Base-by-base conservation (phyloP, 2,888 invertebrate genomes). In the Griposia aprilina region DNA sequence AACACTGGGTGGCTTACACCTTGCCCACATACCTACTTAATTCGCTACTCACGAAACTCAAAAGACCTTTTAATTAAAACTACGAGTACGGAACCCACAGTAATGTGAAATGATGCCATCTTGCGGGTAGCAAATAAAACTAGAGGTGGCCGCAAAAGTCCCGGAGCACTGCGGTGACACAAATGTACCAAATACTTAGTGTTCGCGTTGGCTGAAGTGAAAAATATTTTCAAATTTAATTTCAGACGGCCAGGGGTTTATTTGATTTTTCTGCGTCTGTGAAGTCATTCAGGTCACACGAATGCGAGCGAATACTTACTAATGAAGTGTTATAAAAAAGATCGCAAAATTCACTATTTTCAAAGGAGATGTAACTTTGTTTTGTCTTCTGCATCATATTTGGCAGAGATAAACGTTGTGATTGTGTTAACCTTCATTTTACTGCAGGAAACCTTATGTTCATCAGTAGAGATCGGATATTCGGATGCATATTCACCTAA, bases 151-250 rank as follows among this genome's bases (percentile, higher is more conserved):
- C 82, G 67, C 83, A 76, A 82, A 81, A 81, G 60, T 75, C 76
- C 62, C 57, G 76, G 57, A 83, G 76, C 71, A 76, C 23, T 55
- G 77, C 66, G 63, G 70, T 73, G 84, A 76, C 84, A 76, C 83
- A 84, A 87, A 85, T 83, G 79, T 80, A 79, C 83, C 57, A 67
- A 83, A 86, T 86, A 86, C 71, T 84, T 78, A 83, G 83, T n/a
- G n/a, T n/a, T n/a, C n/a, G n/a, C 30, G 62, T 60, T 45, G 55
- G 81, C 55, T 71, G 55, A 62, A 74, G 76, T 30, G 79, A 74
- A 79, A 83, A 83, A 83, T 87, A 73, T 79, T 83, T 74, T 76
- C 30, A 85, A 86, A 86, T 79, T 84, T 85, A 66, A 85, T 81
- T 86, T 68, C 74, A 69, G 77, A 69, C 77, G 41, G 62, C 36